A percentile compares a stretch with the other conserved stretches of the same genome.
Conservation (phyloP, 92 coral and sea anemone genomes). For the Parazoanthus atlanticus region DNA sequence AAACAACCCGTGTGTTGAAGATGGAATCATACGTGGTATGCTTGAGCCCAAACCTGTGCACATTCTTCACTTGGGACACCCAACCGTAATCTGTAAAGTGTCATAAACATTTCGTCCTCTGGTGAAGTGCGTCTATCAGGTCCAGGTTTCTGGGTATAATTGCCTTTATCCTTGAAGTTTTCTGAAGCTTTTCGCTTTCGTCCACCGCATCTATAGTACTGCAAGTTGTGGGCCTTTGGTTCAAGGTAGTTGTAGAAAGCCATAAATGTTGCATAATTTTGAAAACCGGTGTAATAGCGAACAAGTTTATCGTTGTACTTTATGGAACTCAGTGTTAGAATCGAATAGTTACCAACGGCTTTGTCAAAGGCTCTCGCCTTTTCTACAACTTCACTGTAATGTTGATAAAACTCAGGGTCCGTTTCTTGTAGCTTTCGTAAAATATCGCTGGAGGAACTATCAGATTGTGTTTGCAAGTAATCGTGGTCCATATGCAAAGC, state of each 20-base stretch:
- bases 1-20: slow-evolving; percentile 51
- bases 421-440: not conserved
- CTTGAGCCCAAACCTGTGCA: slow-evolving; percentile 45
- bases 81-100: slow-evolving; percentile 43
- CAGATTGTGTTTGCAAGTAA: not conserved
- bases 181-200: slow-evolving; percentile 34
- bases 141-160: slow-evolving; percentile 38
- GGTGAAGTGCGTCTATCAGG: slow-evolving; percentile 50
- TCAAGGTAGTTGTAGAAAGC: slow-evolving; percentile 5
- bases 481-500: not conserved
- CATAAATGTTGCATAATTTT: slow-evolving; percentile 7
- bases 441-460: not conserved
- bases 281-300: slow-evolving; percentile 1
- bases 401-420: not conserved
- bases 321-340: slow-evolving; percentile 3
- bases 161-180: slow-evolving; percentile 46
- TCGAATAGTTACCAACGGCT: slow-evolving; percentile 5
- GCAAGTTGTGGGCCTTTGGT: slow-evolving; percentile 37
- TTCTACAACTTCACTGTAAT: not conserved
- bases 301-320: not conserved
- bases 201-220: slow-evolving; percentile 47
- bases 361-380: slow-evolving; percentile 7
- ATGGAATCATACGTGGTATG: slow-evolving; percentile 40
- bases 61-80: slow-evolving; percentile 45
- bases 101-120: slow-evolving; percentile 46